These are phyloP conservation scores for Cavia aperea DNA, from an alignment of 2,113 vertebrate species.

Conservation along the genomic window DNA sequence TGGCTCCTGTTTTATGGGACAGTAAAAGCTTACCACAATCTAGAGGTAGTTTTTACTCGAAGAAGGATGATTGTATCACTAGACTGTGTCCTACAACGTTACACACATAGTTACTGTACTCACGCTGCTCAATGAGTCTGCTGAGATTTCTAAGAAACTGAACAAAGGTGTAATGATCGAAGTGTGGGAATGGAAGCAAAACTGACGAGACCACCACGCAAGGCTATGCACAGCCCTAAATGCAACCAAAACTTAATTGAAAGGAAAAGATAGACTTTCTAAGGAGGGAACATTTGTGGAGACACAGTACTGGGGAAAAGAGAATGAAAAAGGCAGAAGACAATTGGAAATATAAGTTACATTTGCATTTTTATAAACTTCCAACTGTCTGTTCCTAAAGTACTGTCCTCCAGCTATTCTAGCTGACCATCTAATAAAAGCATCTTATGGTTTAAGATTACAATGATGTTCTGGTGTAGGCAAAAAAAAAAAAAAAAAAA, in stretches of 20 bases:
- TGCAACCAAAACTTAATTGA: constrained; percentile 52
- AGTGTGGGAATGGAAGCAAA: constrained; percentile 26
- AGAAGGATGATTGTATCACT: constrained; percentile 52
- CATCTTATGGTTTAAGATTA: constrained; percentile 73
- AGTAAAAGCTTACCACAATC: constrained; percentile 66
- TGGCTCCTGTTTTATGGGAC: constrained; percentile 68
- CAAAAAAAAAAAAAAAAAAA: constrained; percentile 51
- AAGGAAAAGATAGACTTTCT: constrained; percentile 47
- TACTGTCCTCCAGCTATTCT: constrained; percentile 73
- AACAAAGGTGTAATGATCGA: constrained; percentile 31
- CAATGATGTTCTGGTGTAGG: constrained; percentile 71
- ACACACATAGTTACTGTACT: constrained; percentile 11
- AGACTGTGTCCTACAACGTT: constrained; percentile 53
- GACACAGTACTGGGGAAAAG: constrained; percentile 57
- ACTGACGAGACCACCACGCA: constrained; percentile 35
- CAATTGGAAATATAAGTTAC: constrained; percentile 66
- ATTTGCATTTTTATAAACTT: constrained; percentile 71
- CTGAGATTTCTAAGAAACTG: constrained; percentile 29
- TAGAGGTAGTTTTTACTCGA: constrained; percentile 72
- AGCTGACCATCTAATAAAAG: constrained; percentile 75
- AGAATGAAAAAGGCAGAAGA: constrained; percentile 49
- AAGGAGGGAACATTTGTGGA: constrained; percentile 44
- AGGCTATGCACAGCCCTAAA: constrained; percentile 47
- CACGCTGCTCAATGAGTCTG: not conserved
- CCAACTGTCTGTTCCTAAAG: constrained; percentile 73